Conservation (phyloP, 2,113 vertebrate species). For the Saccopteryx leptura region DNA sequence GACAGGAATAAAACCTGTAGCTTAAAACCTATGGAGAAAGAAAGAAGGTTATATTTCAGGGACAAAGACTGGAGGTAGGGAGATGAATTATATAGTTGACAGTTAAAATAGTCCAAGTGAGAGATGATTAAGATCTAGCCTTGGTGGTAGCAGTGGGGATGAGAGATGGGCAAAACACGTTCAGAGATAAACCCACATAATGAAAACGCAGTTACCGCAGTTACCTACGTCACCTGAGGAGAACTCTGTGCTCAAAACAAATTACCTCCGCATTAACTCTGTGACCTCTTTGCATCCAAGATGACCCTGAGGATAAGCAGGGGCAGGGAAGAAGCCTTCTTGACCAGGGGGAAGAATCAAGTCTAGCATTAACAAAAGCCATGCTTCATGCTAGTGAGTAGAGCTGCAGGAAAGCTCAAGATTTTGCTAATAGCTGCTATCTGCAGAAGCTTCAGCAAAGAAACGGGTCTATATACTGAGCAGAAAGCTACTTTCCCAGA, state of each 20-base stretch:
- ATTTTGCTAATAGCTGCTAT: neutral
- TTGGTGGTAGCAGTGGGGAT: neutral
- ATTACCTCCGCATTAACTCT: neutral
- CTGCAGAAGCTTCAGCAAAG: neutral
- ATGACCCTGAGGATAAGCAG: neutral
- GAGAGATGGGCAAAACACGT: neutral
- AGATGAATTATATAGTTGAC: neutral
- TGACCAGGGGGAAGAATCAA: neutral
- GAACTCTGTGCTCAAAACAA: constrained; percentile 33
- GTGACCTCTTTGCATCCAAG: neutral
- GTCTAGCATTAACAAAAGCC: neutral
- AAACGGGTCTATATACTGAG: neutral
- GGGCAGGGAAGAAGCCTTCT: neutral
- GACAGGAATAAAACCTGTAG: neutral
- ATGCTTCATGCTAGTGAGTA: neutral
- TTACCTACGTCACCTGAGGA: neutral
- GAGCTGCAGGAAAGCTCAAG: neutral
- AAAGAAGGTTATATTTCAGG: neutral
- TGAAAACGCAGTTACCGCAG: constrained; percentile 7
- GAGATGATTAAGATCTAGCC: constrained; percentile 2
- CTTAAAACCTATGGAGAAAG: neutral
- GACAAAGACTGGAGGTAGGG: neutral
- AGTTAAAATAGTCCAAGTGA: constrained; percentile 13
- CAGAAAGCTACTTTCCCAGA: constrained; percentile 18
- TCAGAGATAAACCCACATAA: constrained; percentile 28